Evolutionary conservation across 2,797 vertebrate genomes (phyloP).

Genomic region (Cottoperca gobio): DNA sequence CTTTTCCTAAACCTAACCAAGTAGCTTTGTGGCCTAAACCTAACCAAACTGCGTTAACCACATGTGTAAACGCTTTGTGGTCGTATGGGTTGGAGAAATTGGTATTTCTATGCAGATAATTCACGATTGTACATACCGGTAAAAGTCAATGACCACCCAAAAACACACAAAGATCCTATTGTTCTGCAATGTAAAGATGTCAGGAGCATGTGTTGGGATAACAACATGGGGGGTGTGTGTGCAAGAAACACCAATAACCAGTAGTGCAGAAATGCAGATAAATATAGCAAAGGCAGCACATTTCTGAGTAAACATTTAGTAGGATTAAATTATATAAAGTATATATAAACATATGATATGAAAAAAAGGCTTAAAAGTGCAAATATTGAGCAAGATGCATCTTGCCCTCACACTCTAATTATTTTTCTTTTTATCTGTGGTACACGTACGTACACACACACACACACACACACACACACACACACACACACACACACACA

Average conservation of each 20-base stretch:
- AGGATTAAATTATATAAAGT: too few species aligned
- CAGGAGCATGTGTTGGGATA: neutral
- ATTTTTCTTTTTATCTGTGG: conserved; percentile 28
- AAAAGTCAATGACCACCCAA: neutral
- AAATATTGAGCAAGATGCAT: neutral
- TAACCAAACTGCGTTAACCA: too few species aligned
- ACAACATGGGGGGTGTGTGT: too few species aligned
- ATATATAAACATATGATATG: too few species aligned
- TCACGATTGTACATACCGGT: neutral
- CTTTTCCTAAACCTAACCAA: too few species aligned
- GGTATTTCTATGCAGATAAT: neutral
- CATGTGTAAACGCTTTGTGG: too few species aligned
- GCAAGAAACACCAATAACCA: neutral
- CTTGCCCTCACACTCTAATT: neutral
- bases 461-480: conserved; percentile 3
- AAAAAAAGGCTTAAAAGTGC: neutral
- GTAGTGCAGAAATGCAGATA: neutral
- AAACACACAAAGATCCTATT: neutral
- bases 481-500: neutral
- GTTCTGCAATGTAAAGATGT: neutral
- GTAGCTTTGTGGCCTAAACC: too few species aligned
- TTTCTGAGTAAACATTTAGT: neutral
- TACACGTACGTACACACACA: neutral
- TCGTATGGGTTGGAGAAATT: too few species aligned
- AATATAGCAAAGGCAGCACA: neutral